These are phyloP conservation scores for Scomber colias DNA, from an alignment of 2,113 vertebrate genomes.

Conservation along the genomic window DNA sequence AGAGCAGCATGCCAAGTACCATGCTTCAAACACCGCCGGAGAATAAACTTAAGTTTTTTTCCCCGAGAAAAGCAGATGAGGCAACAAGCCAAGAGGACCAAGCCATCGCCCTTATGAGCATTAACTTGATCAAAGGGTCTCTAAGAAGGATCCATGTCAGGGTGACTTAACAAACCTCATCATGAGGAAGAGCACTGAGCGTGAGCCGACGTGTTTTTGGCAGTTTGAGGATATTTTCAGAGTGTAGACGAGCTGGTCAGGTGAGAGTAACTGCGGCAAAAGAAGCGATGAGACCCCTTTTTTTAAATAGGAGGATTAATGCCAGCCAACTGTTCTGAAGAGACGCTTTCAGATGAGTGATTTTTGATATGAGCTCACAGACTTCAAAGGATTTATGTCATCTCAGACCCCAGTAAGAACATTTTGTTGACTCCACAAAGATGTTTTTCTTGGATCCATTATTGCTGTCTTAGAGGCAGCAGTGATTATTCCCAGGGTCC, in stretches of 20 bases:
- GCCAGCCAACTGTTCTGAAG: neutral
- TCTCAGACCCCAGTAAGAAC: slow-evolving; percentile 5
- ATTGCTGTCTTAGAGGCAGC: neutral
- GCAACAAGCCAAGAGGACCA: slow-evolving; percentile 5
- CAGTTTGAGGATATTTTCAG: slow-evolving; percentile 17
- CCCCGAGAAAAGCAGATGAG: slow-evolving; percentile 13
- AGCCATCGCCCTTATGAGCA: neutral
- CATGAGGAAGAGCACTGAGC: neutral
- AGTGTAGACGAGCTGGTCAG: slow-evolving; percentile 32
- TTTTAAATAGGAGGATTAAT: slow-evolving; percentile 32
- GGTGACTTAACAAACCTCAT: slow-evolving; percentile 23
- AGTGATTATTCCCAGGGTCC: neutral
- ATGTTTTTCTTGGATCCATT: neutral
- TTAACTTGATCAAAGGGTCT: slow-evolving; percentile 64
- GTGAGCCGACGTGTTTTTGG: neutral
- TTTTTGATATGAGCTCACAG: neutral
- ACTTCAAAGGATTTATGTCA: slow-evolving; percentile 24
- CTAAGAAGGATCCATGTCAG: slow-evolving; percentile 37
- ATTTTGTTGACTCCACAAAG: neutral
- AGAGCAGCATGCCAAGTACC: neutral
- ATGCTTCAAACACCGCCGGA: slow-evolving; percentile 21
- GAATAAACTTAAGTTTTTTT: slow-evolving; percentile 1
- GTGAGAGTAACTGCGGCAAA: slow-evolving; percentile 15
- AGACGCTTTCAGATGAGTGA: slow-evolving; percentile 14
- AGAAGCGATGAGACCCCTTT: neutral